These are phyloP conservation scores for Drosophila crucigera DNA, from an alignment of 2,888 invertebrate genomes.

Conservation along the genomic window DNA sequence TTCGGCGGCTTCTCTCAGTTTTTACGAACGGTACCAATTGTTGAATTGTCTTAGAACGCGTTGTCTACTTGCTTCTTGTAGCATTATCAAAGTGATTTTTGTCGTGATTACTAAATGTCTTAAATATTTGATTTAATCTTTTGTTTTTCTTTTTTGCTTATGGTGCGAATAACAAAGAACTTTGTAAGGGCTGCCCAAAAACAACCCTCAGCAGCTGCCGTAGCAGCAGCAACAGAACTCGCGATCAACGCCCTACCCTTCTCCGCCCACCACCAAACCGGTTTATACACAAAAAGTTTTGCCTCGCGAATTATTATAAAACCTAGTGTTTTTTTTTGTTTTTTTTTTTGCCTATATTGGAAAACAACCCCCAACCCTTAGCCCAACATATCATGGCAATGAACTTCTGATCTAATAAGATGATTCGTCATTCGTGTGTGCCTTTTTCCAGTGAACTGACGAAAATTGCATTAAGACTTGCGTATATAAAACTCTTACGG, in stretches of 20 bases:
- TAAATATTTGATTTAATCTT: not conserved
- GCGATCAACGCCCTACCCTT: slow-evolving; percentile 55
- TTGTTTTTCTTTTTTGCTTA: slow-evolving; percentile 9
- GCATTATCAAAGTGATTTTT: slow-evolving; percentile 5
- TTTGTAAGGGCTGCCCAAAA: slow-evolving; percentile 21
- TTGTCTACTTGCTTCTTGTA: slow-evolving; percentile 7
- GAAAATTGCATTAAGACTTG: not conserved
- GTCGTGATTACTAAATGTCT: slow-evolving; percentile 8
- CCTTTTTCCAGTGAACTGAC: slow-evolving; percentile 3
- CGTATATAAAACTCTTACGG: not conserved
- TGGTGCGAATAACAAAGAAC: slow-evolving; percentile 5
- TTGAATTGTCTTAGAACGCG: slow-evolving; percentile 10
- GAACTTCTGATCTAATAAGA: slow-evolving; percentile 66
- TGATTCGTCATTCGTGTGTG: slow-evolving; percentile 31
- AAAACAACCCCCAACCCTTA: slow-evolving; percentile 72
- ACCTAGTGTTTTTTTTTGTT: slow-evolving; percentile 2
- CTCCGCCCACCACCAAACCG: slow-evolving; percentile 58
- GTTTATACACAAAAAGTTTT: slow-evolving; percentile 46
- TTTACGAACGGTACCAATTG: slow-evolving; percentile 11
- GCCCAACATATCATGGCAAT: slow-evolving; percentile 27
- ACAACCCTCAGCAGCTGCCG: slow-evolving; percentile 38
- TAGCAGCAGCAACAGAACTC: slow-evolving; percentile 13
- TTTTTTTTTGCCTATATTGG: slow-evolving; percentile 12
- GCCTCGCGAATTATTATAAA: slow-evolving; percentile 54
- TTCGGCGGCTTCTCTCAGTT: slow-evolving; percentile 12